Percentiles rank a stretch among this genome's conserved stretches.
phyloP scores from a whole-genome alignment of 2,797 vertebrate species.

The Sandelia bainsii region DNA sequence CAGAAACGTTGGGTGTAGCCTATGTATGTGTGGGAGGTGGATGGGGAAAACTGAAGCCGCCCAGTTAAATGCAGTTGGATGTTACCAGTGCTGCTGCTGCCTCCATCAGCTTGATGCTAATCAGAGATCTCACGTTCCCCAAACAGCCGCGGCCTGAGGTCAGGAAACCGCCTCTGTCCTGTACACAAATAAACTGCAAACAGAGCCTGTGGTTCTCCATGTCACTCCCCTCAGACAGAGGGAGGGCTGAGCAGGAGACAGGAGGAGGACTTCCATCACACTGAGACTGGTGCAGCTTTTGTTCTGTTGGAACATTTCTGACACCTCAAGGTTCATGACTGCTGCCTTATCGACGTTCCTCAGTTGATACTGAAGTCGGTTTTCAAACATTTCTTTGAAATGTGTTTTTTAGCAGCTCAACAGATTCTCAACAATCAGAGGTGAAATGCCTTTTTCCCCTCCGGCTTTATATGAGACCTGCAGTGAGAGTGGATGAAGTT shows the following conservation, averaged over 20 bases:
- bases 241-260: conserved; percentile 52
- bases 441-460: not conserved
- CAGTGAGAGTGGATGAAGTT: too few relatives aligned
- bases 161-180: conserved; percentile 69
- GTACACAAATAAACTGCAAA: conserved; percentile 79
- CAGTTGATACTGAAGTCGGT: too few relatives aligned
- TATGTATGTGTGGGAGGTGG: not conserved
- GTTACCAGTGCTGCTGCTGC: conserved; percentile 26
- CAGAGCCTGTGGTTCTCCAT: conserved; percentile 63
- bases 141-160: conserved; percentile 73
- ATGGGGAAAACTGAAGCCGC: not conserved
- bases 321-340: not conserved
- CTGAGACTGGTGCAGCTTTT: not conserved
- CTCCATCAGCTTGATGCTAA: conserved; percentile 51
- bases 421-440: not conserved
- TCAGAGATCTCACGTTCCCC: conserved; percentile 63
- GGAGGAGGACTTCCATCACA: conserved; percentile 2
- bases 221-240: conserved; percentile 58
- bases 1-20: not conserved
- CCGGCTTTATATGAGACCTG: too few relatives aligned
- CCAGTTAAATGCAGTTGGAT: conserved; percentile 32
- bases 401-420: too few relatives aligned
- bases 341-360: not conserved
- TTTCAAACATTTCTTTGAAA: too few relatives aligned
- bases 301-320: not conserved